Evolutionary conservation across 2,888 invertebrate genomes (phyloP).

Genomic region (Chrysolina haemoptera): DNA sequence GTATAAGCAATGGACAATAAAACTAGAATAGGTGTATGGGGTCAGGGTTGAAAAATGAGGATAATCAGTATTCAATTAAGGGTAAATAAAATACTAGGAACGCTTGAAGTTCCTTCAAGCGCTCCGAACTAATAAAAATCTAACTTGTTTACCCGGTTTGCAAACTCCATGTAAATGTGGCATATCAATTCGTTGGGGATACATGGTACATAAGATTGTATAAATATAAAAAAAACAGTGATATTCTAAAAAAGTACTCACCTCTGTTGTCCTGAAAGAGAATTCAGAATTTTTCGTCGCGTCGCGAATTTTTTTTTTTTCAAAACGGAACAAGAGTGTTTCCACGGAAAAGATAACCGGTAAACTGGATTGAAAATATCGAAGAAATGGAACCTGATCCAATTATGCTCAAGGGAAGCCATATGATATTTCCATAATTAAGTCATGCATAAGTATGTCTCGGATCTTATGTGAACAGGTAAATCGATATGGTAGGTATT

Average conservation of each 20-base stretch:
- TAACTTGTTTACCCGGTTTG: constrained; percentile 62
- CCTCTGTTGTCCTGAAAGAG: constrained; percentile 17
- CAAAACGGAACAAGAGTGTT: neutral
- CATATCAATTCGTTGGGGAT: constrained; percentile 61
- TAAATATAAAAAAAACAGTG: neutral
- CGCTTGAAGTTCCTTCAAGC: constrained; percentile 39
- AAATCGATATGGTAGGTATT: constrained; percentile 16
- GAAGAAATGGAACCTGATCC: constrained; percentile 43
- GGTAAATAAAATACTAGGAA: constrained; percentile 41
- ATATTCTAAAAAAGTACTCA: constrained; percentile 15
- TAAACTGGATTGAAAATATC: constrained; percentile 34
- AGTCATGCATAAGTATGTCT: constrained; percentile 46
- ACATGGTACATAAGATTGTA: constrained; percentile 49
- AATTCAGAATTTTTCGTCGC: neutral
- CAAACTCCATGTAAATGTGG: constrained; percentile 66
- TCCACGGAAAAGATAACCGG: constrained; percentile 26
- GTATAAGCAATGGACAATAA: constrained; percentile 34
- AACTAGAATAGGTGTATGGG: constrained; percentile 25
- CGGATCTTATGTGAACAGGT: constrained; percentile 48
- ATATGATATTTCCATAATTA: constrained; percentile 52
- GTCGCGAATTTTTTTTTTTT: neutral
- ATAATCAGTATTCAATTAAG: constrained; percentile 27
- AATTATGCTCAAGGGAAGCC: constrained; percentile 52
- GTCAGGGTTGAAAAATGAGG: constrained; percentile 33
- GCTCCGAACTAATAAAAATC: constrained; percentile 53